Evolutionary conservation across 2,113 vertebrate species (phyloP).

Genomic region (Amblyopsis rosae): DNA sequence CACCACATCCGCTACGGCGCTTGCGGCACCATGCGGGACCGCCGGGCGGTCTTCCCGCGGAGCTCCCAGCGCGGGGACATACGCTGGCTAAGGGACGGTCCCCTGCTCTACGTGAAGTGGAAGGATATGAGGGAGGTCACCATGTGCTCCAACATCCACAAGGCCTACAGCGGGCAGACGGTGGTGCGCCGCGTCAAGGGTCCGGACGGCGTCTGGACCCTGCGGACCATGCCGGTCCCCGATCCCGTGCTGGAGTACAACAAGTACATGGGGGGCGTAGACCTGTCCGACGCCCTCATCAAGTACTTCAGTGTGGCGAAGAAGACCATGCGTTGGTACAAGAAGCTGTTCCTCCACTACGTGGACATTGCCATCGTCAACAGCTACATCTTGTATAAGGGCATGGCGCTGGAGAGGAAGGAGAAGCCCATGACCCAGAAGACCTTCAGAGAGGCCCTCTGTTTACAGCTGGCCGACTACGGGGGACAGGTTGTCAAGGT

Average conservation of each 20-base stretch:
- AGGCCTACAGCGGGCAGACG: background rate
- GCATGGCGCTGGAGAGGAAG: background rate
- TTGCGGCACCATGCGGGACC: conserved; percentile 12
- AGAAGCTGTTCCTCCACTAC: conserved; percentile 25
- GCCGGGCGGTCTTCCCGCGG: background rate
- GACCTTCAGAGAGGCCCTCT: conserved; percentile 1
- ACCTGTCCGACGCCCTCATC: conserved; percentile 5
- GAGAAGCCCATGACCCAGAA: background rate
- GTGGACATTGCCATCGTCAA: conserved; percentile 30
- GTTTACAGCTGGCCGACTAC: background rate
- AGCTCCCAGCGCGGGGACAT: conserved; percentile 15
- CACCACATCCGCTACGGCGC: background rate
- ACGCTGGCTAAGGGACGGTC: conserved; percentile 7
- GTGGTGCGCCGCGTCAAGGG: background rate
- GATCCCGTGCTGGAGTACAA: conserved; percentile 2
- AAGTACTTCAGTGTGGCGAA: background rate
- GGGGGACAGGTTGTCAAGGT: background rate
- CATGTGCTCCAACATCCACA: conserved; percentile 20
- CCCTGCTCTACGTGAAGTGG: conserved; percentile 6
- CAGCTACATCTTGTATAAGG: conserved; percentile 17
- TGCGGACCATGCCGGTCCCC: background rate
- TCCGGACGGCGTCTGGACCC: background rate
- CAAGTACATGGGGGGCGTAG: background rate
- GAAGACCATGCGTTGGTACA: conserved; percentile 35
- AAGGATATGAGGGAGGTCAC: conserved; percentile 14